A percentile compares a stretch with the other conserved stretches of the same genome.
These are phyloP conservation scores for Bombus confusus DNA, from an alignment of 1,140 invertebrate species.

Conservation along the genomic window DNA sequence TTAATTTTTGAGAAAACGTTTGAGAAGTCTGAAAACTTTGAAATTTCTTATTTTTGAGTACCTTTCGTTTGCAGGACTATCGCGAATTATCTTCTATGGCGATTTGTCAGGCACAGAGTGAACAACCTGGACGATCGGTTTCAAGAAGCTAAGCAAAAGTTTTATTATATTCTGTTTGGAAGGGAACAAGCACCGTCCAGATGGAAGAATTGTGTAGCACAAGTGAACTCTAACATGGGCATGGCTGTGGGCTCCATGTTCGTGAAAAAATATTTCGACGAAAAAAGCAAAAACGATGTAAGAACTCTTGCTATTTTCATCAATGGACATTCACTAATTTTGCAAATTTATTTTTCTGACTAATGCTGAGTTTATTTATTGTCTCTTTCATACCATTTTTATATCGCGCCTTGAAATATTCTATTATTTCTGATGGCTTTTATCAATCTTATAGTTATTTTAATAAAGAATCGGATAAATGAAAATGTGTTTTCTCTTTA, in stretches of 20 bases:
- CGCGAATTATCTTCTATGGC: conserved; percentile 92
- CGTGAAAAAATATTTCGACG: conserved; percentile 92
- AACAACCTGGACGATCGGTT: conserved; percentile 93
- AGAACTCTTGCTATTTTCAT: conserved; percentile 59
- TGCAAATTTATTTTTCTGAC: neutral
- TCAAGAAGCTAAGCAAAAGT: conserved; percentile 84
- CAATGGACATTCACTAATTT: neutral
- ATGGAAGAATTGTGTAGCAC: conserved; percentile 92
- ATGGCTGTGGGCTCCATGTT: conserved; percentile 93
- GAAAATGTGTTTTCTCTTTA: no score
- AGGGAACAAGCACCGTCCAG: conserved; percentile 88
- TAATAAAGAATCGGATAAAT: no score
- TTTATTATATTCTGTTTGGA: conserved; percentile 89
- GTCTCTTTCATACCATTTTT: no score
- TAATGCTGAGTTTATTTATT: no score
- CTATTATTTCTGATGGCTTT: no score
- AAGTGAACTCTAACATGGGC: conserved; percentile 92
- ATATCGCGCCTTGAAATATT: no score
- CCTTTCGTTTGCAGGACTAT: conserved; percentile 78
- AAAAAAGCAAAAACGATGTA: conserved; percentile 90
- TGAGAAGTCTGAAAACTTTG: no score
- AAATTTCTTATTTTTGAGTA: neutral
- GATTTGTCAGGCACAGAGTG: conserved; percentile 92
- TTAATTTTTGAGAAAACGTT: neutral
- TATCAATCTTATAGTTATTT: no score